Evolutionary conservation across 2,113 vertebrate species (phyloP).

Genomic region (Maccullochella peelii): DNA sequence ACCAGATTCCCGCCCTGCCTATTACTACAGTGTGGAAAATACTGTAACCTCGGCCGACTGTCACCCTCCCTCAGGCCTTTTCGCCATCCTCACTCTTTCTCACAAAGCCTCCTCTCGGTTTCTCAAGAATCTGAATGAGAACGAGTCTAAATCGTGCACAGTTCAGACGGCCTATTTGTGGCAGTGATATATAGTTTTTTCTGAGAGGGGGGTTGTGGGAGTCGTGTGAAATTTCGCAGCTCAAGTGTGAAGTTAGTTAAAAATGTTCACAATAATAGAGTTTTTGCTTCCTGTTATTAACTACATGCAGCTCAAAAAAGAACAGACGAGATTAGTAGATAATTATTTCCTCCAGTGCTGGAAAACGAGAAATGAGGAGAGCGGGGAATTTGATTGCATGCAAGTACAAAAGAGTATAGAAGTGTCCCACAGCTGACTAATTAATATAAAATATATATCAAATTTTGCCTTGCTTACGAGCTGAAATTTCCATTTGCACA

Average conservation of each 20-base stretch:
- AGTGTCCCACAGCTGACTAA: not conserved
- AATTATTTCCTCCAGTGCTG: slow-evolving; percentile 7
- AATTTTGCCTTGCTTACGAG: no score
- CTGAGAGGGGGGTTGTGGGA: slow-evolving; percentile 30
- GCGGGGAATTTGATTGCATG: not conserved
- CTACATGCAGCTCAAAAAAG: not conserved
- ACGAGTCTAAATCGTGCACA: not conserved
- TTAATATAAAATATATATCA: not conserved
- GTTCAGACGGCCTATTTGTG: slow-evolving; percentile 35
- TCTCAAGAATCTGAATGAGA: slow-evolving; percentile 25
- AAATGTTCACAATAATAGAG: slow-evolving; percentile 15
- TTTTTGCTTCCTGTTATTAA: slow-evolving; percentile 17
- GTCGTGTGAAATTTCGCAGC: slow-evolving; percentile 42
- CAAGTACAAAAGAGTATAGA: not conserved
- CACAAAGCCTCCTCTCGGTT: slow-evolving; percentile 3
- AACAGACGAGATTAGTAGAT: not conserved
- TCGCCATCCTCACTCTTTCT: not conserved
- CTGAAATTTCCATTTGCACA: no score
- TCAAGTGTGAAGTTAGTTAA: slow-evolving; percentile 46
- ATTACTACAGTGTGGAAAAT: slow-evolving; percentile 6
- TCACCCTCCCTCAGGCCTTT: slow-evolving; percentile 11
- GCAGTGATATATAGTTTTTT: slow-evolving; percentile 21
- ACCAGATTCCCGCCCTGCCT: slow-evolving; percentile 17
- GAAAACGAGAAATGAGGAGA: not conserved
- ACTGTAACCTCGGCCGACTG: not conserved